Evolutionary conservation across 2,888 invertebrate species (phyloP).

Genomic region (Girardia tigrina): DNA sequence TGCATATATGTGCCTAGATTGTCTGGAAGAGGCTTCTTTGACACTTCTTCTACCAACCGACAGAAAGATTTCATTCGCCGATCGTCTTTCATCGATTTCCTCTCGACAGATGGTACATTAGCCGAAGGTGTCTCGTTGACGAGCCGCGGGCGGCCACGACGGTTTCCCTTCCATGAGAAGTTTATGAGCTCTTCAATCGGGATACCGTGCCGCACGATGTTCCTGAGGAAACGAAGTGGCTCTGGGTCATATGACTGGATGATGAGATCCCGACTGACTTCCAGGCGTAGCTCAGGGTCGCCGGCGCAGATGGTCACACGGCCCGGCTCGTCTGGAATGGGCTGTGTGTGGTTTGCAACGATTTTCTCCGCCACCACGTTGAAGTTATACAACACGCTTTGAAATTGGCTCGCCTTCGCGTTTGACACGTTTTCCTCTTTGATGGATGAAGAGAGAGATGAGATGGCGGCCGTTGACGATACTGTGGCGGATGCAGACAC

Average conservation of each 20-base stretch:
- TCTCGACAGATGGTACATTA: neutral
- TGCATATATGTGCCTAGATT: constrained; percentile 13
- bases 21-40: neutral
- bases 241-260: constrained; percentile 7
- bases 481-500: too few relatives aligned
- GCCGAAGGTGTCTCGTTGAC: neutral
- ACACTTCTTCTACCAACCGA: neutral
- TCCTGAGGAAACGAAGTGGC: neutral
- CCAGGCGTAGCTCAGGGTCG: neutral
- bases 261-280: neutral
- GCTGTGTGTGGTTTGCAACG: neutral
- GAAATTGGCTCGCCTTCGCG: neutral
- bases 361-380: constrained; percentile 13
- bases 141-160: neutral
- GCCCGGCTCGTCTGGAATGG: neutral
- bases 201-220: neutral
- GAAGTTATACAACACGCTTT: constrained; percentile 9
- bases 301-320: neutral
- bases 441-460: too few relatives aligned
- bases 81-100: constrained; percentile 12
- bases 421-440: constrained; percentile 8
- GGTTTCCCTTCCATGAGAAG: neutral
- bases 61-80: neutral
- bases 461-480: too few relatives aligned
- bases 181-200: neutral